Evolutionary conservation across 92 coral and sea anemone genomes (phyloP).

Genomic region (Anthopleura xanthogrammica): DNA sequence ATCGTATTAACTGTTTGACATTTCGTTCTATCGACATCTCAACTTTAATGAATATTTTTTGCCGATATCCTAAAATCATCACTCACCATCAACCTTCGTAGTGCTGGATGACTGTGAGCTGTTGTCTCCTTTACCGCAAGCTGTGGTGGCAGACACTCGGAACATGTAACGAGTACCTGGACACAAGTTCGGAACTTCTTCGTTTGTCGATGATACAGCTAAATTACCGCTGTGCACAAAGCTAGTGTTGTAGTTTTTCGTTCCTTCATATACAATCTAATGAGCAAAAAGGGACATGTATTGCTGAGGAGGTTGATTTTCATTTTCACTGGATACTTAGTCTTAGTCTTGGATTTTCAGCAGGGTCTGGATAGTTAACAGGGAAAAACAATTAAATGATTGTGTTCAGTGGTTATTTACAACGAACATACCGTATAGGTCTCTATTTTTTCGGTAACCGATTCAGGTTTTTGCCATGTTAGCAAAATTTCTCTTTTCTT

Average conservation of each 20-base stretch:
- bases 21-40: too few relatives aligned
- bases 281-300: too few relatives aligned
- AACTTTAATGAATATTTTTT: too few relatives aligned
- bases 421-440: neutral
- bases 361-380: too few relatives aligned
- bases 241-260: neutral
- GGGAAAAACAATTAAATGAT: too few relatives aligned
- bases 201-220: neutral
- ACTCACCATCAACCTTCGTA: neutral
- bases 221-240: neutral
- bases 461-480: neutral
- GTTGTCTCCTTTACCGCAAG: too few relatives aligned
- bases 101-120: neutral
- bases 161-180: slow-evolving; percentile 10
- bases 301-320: too few relatives aligned
- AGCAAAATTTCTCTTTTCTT: neutral
- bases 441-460: neutral
- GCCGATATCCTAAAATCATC: too few relatives aligned
- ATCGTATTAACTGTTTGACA: too few relatives aligned
- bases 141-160: too few relatives aligned
- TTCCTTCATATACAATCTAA: neutral
- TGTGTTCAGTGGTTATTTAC: neutral
- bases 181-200: neutral
- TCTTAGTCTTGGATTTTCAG: too few relatives aligned
- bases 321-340: too few relatives aligned